A percentile compares a stretch with the other conserved stretches of the same genome.
phyloP scores from a whole-genome alignment of 2,797 vertebrate species.

The Paedocypris micromegethes region DNA sequence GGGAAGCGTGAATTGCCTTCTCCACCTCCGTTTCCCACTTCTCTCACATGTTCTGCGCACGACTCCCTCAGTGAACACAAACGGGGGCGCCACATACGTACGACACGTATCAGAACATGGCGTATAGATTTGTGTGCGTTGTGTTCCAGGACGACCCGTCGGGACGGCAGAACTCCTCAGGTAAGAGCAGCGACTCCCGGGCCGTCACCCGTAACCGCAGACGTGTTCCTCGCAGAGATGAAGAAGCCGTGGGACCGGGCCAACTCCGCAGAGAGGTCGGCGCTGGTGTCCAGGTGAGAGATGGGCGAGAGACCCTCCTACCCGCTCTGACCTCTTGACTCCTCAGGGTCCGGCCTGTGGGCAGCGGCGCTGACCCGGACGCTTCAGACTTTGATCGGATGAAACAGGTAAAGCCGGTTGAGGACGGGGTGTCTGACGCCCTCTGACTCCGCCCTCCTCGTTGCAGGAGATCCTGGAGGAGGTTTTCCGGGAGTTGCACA shows the following conservation, averaged over 20 bases:
- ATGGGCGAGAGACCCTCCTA: not conserved
- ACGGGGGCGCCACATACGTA: too few species aligned
- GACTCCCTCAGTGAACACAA: too few species aligned
- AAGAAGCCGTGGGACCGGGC: conserved; percentile 97
- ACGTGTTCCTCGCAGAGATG: conserved; percentile 62
- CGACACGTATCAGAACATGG: too few species aligned
- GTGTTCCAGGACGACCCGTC: conserved; percentile 81
- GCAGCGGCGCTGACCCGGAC: conserved; percentile 82
- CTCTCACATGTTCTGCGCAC: too few species aligned
- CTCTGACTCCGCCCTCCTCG: conserved; percentile 1
- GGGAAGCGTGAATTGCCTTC: too few species aligned
- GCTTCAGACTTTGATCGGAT: conserved; percentile 93
- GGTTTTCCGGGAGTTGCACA: conserved; percentile 97
- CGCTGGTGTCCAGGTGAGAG: conserved; percentile 85
- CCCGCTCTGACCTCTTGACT: not conserved
- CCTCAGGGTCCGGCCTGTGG: conserved; percentile 84
- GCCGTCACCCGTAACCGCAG: too few species aligned
- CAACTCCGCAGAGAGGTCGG: conserved; percentile 91
- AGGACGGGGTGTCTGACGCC: not conserved
- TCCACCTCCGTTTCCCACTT: too few species aligned
- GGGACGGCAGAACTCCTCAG: conserved; percentile 83
- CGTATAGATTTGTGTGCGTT: conserved; percentile 15
- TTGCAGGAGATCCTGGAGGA: conserved; percentile 95
- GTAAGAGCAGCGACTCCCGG: conserved; percentile 51
- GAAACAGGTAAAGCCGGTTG: conserved; percentile 82